phyloP scores from a whole-genome alignment of 2,113 vertebrate genomes.

The Dicrurus megarhynchus region DNA sequence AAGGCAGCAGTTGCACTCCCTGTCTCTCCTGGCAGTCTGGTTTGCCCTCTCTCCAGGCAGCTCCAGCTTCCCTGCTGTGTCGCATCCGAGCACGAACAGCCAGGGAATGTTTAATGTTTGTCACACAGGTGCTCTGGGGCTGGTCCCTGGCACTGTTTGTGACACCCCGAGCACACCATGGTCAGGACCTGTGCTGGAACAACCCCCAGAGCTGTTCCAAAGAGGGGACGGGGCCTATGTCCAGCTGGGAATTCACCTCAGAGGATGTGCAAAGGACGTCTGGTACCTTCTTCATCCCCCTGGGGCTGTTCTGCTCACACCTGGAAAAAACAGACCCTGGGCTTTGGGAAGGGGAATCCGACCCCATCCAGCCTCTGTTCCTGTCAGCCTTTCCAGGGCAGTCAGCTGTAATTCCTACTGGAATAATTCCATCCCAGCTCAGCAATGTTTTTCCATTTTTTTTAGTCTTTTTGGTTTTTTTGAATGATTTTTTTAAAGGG shows the following conservation, averaged over 20 bases:
- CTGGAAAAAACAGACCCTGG: not conserved
- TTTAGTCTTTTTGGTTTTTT: not conserved
- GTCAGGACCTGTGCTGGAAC: not conserved
- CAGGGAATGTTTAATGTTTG: not conserved
- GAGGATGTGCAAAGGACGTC: not conserved
- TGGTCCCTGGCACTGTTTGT: not conserved
- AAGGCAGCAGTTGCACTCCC: not conserved
- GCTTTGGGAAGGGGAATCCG: not conserved
- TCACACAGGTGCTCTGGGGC: not conserved
- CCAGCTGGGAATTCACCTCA: not conserved
- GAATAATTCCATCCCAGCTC: not conserved
- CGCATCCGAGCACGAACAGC: fast-evolving
- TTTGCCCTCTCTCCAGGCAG: not conserved
- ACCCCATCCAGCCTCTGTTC: not conserved
- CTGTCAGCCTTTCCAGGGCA: not conserved
- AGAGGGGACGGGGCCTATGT: fast-evolving
- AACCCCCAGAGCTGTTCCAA: not conserved
- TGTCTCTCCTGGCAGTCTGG: not conserved
- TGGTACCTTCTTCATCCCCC: not conserved
- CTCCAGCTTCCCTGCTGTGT: not conserved
- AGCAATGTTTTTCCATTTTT: not conserved
- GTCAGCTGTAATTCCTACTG: not conserved
- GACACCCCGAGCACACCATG: not conserved
- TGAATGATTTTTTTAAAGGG: not conserved
- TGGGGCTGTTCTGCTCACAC: not conserved